Conservation (phyloP, 2,888 invertebrate species). For the Timema podura region DNA sequence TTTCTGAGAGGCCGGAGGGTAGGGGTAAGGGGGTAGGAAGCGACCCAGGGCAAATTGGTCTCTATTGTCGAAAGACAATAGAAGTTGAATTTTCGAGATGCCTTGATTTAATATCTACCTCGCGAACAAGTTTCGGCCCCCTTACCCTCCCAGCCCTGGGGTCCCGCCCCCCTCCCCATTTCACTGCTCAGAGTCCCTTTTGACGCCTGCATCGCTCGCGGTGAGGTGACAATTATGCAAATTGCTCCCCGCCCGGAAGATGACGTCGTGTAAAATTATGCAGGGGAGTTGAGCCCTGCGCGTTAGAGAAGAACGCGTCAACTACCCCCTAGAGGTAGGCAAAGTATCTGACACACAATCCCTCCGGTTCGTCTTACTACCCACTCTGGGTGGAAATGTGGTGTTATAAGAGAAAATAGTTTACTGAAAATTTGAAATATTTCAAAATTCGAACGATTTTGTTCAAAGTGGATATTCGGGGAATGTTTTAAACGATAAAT, state of each 20-base stretch:
- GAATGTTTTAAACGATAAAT: no score
- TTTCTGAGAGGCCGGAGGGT: no score
- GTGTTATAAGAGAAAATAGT: no score
- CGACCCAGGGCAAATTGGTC: slow-evolving; percentile 22
- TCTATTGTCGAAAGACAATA: slow-evolving; percentile 23
- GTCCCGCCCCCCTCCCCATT: slow-evolving; percentile 6
- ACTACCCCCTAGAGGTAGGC: no score
- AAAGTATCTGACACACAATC: no score
- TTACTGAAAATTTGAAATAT: no score
- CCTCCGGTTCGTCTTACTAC: no score
- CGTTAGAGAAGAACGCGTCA: no score
- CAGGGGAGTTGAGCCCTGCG: not conserved
- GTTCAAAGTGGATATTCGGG: no score
- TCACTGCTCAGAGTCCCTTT: slow-evolving; percentile 12
- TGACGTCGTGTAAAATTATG: slow-evolving; percentile 20
- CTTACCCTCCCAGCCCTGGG: slow-evolving; percentile 7
- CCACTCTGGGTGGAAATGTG: no score
- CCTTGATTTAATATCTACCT: slow-evolving; percentile 13
- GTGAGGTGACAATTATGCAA: slow-evolving; percentile 27
- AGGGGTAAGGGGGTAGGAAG: no score
- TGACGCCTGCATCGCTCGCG: slow-evolving; percentile 13
- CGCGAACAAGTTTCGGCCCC: slow-evolving; percentile 4
- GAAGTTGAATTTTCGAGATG: slow-evolving; percentile 3
- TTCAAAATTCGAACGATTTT: no score
- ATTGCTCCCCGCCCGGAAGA: slow-evolving; percentile 22